These are phyloP conservation scores for Sebastes jordani DNA, from an alignment of 2,797 vertebrate genomes.

Conservation along the genomic window DNA sequence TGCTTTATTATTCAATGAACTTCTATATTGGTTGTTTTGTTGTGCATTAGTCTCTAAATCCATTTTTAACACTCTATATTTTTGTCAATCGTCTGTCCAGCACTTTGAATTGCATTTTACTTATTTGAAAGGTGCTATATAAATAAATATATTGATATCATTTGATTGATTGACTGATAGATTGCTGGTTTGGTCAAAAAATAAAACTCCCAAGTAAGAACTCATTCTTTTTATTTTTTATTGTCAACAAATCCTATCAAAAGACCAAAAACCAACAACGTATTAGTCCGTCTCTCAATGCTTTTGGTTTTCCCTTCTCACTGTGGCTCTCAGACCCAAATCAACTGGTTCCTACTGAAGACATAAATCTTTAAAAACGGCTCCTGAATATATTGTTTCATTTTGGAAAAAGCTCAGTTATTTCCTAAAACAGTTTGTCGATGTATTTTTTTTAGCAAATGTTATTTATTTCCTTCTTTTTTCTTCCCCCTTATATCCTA, in stretches of 20 bases:
- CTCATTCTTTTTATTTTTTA: neutral
- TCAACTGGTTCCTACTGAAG: neutral
- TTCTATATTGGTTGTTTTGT: no score
- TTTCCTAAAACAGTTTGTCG: neutral
- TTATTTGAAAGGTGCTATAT: no score
- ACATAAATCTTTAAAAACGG: neutral
- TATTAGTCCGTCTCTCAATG: neutral
- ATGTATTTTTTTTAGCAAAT: no score
- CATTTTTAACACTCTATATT: no score
- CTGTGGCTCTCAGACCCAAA: neutral
- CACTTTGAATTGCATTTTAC: no score
- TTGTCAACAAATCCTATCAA: neutral
- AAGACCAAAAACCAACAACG: neutral
- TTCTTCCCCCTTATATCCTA: neutral
- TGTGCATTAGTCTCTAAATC: no score
- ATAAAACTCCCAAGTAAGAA: neutral
- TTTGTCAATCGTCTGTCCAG: no score
- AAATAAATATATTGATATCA: no score
- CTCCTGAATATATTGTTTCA: neutral
- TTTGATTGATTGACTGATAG: no score
- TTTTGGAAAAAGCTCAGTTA: neutral
- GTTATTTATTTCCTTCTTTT: neutral
- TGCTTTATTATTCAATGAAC: no score
- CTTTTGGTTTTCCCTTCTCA: neutral
- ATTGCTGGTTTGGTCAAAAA: neutral